Percentiles rank a stretch among this genome's conserved stretches.
Conservation (phyloP, 2,113 vertebrate genomes). For the Pyrgilauda ruficollis region DNA sequence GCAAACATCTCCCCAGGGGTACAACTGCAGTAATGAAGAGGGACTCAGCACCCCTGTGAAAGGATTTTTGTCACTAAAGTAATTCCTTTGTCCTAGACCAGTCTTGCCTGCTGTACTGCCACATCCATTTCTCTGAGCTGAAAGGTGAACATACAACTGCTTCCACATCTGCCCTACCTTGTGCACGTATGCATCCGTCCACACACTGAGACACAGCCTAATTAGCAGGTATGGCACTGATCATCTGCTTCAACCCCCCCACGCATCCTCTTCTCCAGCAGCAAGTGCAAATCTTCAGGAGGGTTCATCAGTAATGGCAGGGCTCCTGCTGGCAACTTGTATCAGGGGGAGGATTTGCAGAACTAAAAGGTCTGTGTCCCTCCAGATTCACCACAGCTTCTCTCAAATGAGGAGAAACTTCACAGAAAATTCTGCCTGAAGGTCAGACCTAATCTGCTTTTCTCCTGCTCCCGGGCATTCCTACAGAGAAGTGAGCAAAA, state of each 20-base stretch:
- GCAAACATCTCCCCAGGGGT: rapidly evolving
- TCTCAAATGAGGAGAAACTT: background rate
- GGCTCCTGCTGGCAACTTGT: background rate
- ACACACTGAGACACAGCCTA: background rate
- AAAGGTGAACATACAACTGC: background rate
- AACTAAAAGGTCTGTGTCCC: background rate
- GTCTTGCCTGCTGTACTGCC: background rate
- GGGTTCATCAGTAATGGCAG: background rate
- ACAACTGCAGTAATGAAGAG: background rate
- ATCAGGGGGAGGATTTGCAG: background rate
- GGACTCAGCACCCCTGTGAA: background rate
- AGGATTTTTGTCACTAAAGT: background rate
- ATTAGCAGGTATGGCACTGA: background rate
- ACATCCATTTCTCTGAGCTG: background rate
- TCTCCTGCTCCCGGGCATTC: background rate
- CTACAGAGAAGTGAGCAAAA: background rate
- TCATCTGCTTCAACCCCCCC: background rate
- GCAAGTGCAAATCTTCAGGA: background rate
- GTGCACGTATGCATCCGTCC: rapidly evolving
- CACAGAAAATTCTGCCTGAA: background rate
- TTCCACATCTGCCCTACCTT: background rate
- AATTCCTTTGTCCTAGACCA: background rate
- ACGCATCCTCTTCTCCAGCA: background rate
- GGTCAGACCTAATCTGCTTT: conserved; percentile 4
- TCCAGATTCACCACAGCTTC: background rate